These are phyloP conservation scores for Ptilonorhynchus violaceus DNA, from an alignment of 2,113 vertebrate species.

Conservation along the genomic window DNA sequence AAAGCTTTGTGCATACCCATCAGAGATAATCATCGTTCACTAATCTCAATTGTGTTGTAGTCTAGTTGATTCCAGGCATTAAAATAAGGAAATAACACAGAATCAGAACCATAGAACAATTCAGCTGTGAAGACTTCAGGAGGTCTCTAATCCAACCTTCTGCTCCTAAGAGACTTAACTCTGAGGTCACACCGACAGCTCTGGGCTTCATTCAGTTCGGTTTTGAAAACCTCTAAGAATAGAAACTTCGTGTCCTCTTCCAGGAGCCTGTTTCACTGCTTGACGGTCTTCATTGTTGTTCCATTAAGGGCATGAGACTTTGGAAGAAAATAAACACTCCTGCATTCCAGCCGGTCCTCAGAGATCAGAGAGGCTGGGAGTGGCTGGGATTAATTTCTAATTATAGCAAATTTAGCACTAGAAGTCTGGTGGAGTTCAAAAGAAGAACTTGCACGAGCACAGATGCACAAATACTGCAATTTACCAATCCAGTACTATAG, in stretches of 20 bases:
- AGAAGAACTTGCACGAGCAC: fast-evolving
- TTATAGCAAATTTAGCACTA: background rate
- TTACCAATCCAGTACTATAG: background rate
- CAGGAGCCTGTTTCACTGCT: background rate
- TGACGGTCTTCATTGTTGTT: background rate
- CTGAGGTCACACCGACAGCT: background rate
- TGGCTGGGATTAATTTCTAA: background rate
- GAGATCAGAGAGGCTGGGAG: background rate
- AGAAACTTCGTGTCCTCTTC: background rate
- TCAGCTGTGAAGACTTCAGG: background rate
- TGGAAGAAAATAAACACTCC: background rate
- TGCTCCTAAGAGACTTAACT: background rate
- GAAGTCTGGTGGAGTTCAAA: background rate
- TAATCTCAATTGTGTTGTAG: background rate
- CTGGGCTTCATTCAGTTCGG: background rate
- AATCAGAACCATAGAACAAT: background rate
- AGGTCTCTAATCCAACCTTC: background rate
- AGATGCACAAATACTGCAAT: background rate
- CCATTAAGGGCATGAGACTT: background rate
- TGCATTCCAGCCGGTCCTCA: background rate
- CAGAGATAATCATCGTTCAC: background rate
- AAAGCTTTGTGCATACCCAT: background rate
- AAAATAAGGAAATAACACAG: background rate
- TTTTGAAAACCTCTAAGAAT: background rate
- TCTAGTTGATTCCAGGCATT: background rate